Conservation (phyloP, 2,113 vertebrate genomes). For the Chroicocephalus ridibundus region DNA sequence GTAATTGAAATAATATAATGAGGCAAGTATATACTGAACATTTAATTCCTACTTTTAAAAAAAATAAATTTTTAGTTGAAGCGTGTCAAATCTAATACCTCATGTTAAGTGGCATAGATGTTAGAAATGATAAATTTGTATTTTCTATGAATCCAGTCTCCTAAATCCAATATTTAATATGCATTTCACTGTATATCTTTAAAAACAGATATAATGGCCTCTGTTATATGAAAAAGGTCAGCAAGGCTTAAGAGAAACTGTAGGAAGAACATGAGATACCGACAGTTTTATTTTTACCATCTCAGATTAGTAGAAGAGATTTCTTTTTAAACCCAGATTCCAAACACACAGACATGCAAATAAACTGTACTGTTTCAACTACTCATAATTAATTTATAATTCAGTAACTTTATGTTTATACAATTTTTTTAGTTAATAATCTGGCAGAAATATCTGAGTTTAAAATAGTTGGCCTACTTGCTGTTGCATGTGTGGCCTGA, state of each 20-base stretch:
- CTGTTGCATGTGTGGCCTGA: neutral
- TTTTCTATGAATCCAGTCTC: neutral
- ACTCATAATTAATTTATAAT: neutral
- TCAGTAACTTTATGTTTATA: neutral
- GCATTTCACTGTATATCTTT: neutral
- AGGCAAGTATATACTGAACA: neutral
- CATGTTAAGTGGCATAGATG: neutral
- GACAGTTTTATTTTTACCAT: neutral
- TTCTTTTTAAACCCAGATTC: neutral
- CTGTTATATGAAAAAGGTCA: neutral
- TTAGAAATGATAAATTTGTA: neutral
- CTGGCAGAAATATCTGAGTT: neutral
- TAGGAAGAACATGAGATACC: neutral
- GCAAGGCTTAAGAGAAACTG: neutral
- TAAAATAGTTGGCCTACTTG: neutral
- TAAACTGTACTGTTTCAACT: neutral
- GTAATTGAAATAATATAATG: neutral
- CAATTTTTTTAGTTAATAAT: neutral
- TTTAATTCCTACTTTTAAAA: neutral
- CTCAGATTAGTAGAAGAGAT: neutral
- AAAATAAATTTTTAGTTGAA: neutral
- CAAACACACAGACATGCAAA: neutral
- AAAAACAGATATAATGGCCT: neutral
- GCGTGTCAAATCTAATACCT: neutral
- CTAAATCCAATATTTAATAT: neutral